Percentiles rank a stretch among this genome's conserved stretches.
phyloP scores from a whole-genome alignment of 2,797 vertebrate species.

The Pelobates cultripes region DNA sequence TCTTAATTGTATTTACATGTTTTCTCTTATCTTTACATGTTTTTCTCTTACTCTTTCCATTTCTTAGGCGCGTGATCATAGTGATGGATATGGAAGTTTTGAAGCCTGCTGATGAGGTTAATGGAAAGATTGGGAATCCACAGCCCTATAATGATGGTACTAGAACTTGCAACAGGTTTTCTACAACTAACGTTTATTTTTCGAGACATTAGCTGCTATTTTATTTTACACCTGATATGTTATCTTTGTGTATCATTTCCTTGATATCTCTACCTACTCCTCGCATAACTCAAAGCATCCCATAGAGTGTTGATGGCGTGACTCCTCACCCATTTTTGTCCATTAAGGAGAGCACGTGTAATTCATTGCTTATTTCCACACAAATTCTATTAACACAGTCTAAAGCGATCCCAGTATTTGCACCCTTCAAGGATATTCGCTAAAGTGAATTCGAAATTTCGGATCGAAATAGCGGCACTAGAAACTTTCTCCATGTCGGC shows the following conservation, averaged over 20 bases:
- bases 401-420: constrained; percentile 24
- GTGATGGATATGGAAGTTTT: constrained; percentile 90
- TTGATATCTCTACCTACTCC: no score
- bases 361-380: neutral
- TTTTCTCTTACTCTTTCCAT: no score
- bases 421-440: neutral
- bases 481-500: no score
- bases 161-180: constrained; percentile 6
- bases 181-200: neutral
- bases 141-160: constrained; percentile 87
- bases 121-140: constrained; percentile 86
- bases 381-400: constrained; percentile 3
- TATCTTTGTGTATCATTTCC: no score
- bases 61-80: constrained; percentile 81
- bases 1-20: constrained; percentile 12
- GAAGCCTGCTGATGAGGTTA: constrained; percentile 78
- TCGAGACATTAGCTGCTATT: no score
- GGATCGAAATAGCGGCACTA: no score
- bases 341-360: no score
- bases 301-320: no score
- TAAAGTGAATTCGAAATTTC: no score
- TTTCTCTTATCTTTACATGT: neutral
- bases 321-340: no score
- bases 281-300: no score
- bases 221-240: no score